Percentiles rank a stretch among this genome's conserved stretches.
Conservation (phyloP, 2,797 vertebrate genomes). For the Amblyraja radiata region DNA sequence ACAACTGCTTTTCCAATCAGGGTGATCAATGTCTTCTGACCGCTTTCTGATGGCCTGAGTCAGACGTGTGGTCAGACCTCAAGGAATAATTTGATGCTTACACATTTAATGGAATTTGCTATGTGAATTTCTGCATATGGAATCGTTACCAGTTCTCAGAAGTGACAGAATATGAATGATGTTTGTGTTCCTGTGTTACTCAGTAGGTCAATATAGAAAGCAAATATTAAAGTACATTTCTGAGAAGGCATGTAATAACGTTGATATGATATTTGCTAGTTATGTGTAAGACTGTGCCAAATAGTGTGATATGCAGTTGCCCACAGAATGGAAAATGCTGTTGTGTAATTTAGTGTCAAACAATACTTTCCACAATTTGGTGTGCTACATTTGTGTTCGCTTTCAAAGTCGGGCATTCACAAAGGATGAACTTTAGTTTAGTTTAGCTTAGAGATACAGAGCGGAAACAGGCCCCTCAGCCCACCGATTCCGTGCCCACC, state of each 20-base stretch:
- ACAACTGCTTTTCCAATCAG: neutral
- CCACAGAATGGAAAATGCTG: neutral
- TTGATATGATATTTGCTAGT: constrained; percentile 3
- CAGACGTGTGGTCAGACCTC: neutral
- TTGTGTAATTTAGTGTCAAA: neutral
- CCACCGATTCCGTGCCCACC: too few relatives aligned
- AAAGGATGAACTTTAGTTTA: neutral
- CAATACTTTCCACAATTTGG: neutral
- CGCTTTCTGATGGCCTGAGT: neutral
- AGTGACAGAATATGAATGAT: neutral
- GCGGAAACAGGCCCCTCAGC: too few relatives aligned
- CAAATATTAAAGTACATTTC: neutral
- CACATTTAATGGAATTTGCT: neutral
- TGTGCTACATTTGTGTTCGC: neutral
- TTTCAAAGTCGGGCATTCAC: neutral
- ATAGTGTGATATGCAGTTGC: neutral
- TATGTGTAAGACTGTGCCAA: neutral
- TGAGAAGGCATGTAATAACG: neutral
- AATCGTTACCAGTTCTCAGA: neutral
- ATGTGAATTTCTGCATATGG: neutral
- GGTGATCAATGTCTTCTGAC: neutral
- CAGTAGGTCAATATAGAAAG: neutral
- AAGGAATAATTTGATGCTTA: neutral
- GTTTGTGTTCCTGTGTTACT: neutral
- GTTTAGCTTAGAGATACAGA: too few relatives aligned